Evolutionary conservation across 2,888 invertebrate species (phyloP).

Genomic region (Altica lythri): DNA sequence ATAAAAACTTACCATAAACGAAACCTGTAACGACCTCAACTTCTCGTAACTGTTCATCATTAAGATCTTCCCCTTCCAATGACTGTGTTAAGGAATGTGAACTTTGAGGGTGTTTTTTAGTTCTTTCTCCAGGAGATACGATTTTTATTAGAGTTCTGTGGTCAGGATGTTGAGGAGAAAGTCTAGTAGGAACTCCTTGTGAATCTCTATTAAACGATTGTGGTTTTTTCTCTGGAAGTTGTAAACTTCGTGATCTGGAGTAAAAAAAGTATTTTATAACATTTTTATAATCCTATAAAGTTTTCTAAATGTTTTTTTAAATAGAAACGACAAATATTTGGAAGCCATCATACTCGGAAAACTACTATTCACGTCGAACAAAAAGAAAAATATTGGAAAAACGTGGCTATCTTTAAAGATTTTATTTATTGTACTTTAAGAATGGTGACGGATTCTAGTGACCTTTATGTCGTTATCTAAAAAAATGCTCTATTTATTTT

Average conservation of each 20-base stretch:
- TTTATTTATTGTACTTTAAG: too few relatives aligned
- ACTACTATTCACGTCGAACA: too few relatives aligned
- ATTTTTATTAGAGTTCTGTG: slow-evolving; percentile 56
- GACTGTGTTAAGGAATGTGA: slow-evolving; percentile 20
- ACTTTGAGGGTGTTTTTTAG: slow-evolving; percentile 39
- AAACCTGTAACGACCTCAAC: slow-evolving; percentile 63
- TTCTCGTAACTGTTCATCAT: slow-evolving; percentile 61
- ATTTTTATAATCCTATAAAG: too few relatives aligned
- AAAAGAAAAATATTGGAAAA: too few relatives aligned
- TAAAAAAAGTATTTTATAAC: too few relatives aligned
- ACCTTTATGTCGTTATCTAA: too few relatives aligned
- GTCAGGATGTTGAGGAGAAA: slow-evolving; percentile 54
- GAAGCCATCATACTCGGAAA: too few relatives aligned
- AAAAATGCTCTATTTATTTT: too few relatives aligned
- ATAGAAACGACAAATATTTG: too few relatives aligned
- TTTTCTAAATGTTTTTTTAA: too few relatives aligned
- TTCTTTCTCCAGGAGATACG: slow-evolving; percentile 44
- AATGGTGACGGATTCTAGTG: too few relatives aligned
- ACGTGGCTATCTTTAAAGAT: too few relatives aligned
- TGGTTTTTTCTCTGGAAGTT: slow-evolving; percentile 62
- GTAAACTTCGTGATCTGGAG: slow-evolving; percentile 64
- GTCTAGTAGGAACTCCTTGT: slow-evolving; percentile 44
- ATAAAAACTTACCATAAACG: slow-evolving; percentile 53
- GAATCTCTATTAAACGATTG: slow-evolving; percentile 36
- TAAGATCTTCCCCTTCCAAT: slow-evolving; percentile 42